Conservation (phyloP, 1,140 invertebrate genomes). For the Tetragnatha versicolor region DNA sequence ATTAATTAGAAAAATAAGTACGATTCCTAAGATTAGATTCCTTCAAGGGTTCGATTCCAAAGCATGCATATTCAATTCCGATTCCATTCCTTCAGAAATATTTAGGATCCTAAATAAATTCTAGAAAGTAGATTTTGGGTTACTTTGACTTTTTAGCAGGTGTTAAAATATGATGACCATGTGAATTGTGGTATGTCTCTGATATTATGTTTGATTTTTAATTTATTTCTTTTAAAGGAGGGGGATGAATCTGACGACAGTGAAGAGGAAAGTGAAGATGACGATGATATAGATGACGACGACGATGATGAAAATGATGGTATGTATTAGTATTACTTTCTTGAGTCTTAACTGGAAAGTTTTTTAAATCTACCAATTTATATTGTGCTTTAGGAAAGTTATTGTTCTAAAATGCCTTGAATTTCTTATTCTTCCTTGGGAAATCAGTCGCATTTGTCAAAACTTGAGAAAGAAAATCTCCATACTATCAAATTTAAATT, state of each 20-base stretch:
- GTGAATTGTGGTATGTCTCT: too few species aligned
- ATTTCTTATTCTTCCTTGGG: not conserved
- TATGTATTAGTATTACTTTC: conserved; percentile 55
- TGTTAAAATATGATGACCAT: too few species aligned
- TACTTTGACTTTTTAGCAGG: conserved; percentile 48
- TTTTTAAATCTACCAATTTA: not conserved
- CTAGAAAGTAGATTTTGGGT: conserved; percentile 44
- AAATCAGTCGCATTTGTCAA: not conserved
- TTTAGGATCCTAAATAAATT: not conserved
- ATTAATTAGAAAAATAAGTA: too few species aligned
- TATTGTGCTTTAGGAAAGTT: not conserved
- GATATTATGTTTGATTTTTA: too few species aligned
- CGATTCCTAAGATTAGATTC: too few species aligned
- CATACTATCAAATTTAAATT: not conserved
- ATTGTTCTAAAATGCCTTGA: not conserved
- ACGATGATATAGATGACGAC: conserved; percentile 66
- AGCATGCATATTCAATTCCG: not conserved
- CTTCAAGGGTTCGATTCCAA: not conserved
- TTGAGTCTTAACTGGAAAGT: conserved; percentile 58
- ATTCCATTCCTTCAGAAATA: not conserved
- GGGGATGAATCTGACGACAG: conserved; percentile 63
- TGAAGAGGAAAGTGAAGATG: conserved; percentile 64
- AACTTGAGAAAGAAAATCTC: not conserved
- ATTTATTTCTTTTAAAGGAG: conserved; percentile 55
- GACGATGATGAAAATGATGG: conserved; percentile 60